phyloP scores from a whole-genome alignment of 64 coral and sea anemone species.

The Platygyra sinensis region DNA sequence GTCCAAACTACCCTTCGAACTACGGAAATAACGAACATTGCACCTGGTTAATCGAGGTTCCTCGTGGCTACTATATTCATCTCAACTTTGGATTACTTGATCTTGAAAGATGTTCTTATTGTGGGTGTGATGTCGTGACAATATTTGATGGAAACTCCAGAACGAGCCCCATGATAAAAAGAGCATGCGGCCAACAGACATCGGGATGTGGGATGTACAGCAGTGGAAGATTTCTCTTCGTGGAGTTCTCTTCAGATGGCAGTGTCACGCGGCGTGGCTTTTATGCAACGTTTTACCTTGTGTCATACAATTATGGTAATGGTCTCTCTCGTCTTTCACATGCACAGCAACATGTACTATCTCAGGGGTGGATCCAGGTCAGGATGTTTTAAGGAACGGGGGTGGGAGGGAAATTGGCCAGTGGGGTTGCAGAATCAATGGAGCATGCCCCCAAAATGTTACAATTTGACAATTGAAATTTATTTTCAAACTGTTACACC shows the following conservation, averaged over 20 bases:
- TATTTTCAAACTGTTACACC: too few species aligned
- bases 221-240: background rate
- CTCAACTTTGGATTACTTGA: background rate
- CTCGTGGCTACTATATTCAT: background rate
- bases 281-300: background rate
- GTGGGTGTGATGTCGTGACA: background rate
- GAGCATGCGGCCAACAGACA: background rate
- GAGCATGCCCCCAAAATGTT: too few species aligned
- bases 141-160: background rate
- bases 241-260: background rate
- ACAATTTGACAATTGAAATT: too few species aligned
- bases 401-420: too few species aligned
- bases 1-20: background rate
- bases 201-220: background rate
- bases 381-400: too few species aligned
- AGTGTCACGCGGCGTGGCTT: background rate
- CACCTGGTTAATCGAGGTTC: background rate
- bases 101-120: background rate
- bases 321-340: background rate
- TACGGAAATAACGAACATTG: background rate
- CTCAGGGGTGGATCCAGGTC: too few species aligned
- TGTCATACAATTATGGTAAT: background rate
- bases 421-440: too few species aligned
- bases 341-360: too few species aligned
- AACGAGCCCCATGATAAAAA: background rate